Percentiles rank a stretch among this genome's conserved stretches.
These are phyloP conservation scores for Anthoptus insignis DNA, from an alignment of 2,888 invertebrate genomes.

Conservation along the genomic window DNA sequence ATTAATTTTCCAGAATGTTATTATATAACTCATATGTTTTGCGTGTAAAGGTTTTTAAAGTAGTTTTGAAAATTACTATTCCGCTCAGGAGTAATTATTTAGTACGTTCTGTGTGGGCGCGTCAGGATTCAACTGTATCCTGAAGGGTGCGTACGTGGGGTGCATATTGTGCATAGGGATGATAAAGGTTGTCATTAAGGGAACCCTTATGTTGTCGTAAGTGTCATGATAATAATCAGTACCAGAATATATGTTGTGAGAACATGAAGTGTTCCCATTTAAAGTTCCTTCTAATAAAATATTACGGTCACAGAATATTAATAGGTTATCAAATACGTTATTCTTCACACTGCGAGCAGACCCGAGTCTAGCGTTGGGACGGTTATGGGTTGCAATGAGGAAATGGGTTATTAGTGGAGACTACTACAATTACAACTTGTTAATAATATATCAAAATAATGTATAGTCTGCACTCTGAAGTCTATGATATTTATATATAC, in stretches of 20 bases:
- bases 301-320: not conserved
- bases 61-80: constrained; percentile 60
- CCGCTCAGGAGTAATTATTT: constrained; percentile 73
- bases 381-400: too few species aligned
- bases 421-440: too few species aligned
- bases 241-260: constrained; percentile 15
- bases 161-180: constrained; percentile 60
- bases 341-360: too few species aligned
- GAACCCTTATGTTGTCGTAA: constrained; percentile 21
- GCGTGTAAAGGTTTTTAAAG: too few species aligned
- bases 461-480: too few species aligned
- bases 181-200: constrained; percentile 28
- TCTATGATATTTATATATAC: too few species aligned
- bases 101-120: constrained; percentile 58
- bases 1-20: too few species aligned
- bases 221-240: constrained; percentile 27
- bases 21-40: too few species aligned
- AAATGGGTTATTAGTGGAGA: too few species aligned
- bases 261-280: not conserved
- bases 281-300: not conserved
- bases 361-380: too few species aligned
- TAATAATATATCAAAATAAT: too few species aligned
- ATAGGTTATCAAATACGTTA: not conserved
- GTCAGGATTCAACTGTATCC: constrained; percentile 63
- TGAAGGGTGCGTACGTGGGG: constrained; percentile 59